phyloP scores from a whole-genome alignment of 1,140 invertebrate species.

The Drosophila pandora region DNA sequence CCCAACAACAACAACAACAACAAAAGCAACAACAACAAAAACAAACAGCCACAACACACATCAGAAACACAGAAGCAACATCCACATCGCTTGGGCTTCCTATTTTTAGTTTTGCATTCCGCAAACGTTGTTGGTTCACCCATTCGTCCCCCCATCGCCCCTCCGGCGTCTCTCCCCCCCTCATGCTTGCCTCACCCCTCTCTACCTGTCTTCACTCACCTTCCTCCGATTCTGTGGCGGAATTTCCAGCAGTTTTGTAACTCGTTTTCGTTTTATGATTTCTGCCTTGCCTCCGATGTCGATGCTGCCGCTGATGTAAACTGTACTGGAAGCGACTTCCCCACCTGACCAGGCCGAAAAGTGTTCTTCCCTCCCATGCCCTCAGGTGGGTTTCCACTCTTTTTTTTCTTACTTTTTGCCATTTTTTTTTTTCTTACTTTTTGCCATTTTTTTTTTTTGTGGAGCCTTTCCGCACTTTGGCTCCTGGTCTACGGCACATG shows the following conservation, averaged over 20 bases:
- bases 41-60: slow-evolving; percentile 15
- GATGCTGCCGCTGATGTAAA: slow-evolving; percentile 41
- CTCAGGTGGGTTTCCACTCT: not conserved
- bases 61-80: slow-evolving; percentile 40
- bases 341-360: slow-evolving; percentile 44
- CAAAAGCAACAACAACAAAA: slow-evolving; percentile 30
- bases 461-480: slow-evolving; percentile 20
- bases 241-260: slow-evolving; percentile 76
- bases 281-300: slow-evolving; percentile 55
- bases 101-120: slow-evolving; percentile 64
- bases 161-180: not conserved
- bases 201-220: slow-evolving; percentile 3
- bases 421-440: slow-evolving; percentile 2
- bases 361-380: slow-evolving; percentile 10
- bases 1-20: slow-evolving; percentile 9
- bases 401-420: slow-evolving; percentile 10
- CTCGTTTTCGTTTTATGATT: slow-evolving; percentile 81
- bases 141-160: slow-evolving; percentile 23
- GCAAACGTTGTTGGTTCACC: slow-evolving; percentile 50
- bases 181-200: not conserved
- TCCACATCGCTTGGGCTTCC: slow-evolving; percentile 37
- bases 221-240: slow-evolving; percentile 39
- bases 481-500: slow-evolving; percentile 41
- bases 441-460: slow-evolving; percentile 2
- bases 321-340: slow-evolving; percentile 33